Base-by-base conservation (phyloP, 2,113 vertebrate species). In the Jacana jacana region DNA sequence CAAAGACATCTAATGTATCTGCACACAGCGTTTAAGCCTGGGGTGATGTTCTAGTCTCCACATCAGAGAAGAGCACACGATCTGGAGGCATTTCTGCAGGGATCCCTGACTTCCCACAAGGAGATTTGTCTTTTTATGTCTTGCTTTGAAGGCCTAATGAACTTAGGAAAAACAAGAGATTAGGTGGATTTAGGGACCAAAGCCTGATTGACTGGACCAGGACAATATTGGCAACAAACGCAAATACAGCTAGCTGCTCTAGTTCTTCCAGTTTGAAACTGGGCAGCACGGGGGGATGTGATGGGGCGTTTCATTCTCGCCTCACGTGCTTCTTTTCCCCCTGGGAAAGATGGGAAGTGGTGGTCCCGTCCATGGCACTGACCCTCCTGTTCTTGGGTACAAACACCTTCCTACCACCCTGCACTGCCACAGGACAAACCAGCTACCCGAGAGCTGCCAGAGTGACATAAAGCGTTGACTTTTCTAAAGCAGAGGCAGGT, bases 111-210 rank as follows among this genome's bases (percentile, higher is more conserved):
- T 88, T 78, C 81, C 71, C 88, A 35, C 3, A 7, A 64, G 73
- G 14, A 81, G 79, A 95, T 91, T 86, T 88, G 82, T 77, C 95
- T 81, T 95, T 89, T 88, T 33, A 57, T 42, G 55, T 54, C 87
- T 89, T 84, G 42, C 85, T 95, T 89, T 93, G 91, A 95, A 95
- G 73, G 89, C 63, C 94, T 89, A 63, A 89, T 73, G 81, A 95
- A 96, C 63, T 87, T 72, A 52, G 54, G 78, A 82, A 96, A 77
- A 81, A 82, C 57, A 61, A 68, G 61, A 88, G 95, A 92, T 95
- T 83, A 94, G 58, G 71, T 68, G 85, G 94, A 86, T 86, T 94
- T 91, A 68, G 51, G 66, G 51, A 65, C 88, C 76, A 69, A 91
- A 96, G 89, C 31, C 78, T 60, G 33, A 81, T 14, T 63, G 91